phyloP scores from a whole-genome alignment of 2,797 vertebrate genomes.

The Microchirus variegatus region DNA sequence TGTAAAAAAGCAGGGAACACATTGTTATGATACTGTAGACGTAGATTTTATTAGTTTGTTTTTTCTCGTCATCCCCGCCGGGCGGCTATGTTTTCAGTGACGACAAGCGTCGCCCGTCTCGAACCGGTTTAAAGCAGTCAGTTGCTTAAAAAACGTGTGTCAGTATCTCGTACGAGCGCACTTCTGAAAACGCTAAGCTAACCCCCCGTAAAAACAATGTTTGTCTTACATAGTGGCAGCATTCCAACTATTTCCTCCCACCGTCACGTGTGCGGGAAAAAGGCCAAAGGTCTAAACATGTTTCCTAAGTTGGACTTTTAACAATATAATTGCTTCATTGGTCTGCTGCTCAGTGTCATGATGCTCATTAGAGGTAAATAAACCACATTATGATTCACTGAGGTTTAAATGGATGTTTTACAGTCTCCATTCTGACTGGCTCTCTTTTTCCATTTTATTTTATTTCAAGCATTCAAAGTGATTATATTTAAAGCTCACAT shows the following conservation, averaged over 20 bases:
- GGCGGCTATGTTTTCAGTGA: no score
- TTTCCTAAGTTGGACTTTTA: constrained; percentile 23
- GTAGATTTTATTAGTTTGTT: no score
- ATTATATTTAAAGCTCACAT: no score
- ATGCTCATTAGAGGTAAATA: constrained; percentile 46
- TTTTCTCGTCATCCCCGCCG: no score
- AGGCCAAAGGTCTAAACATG: constrained; percentile 5
- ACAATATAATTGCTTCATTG: constrained; percentile 27
- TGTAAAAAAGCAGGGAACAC: no score
- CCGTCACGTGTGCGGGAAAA: constrained; percentile 4
- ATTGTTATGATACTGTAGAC: no score
- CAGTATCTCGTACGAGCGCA: no score
- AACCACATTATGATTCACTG: constrained; percentile 7
- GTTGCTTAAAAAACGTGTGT: no score
- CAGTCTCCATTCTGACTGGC: neutral
- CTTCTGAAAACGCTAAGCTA: no score
- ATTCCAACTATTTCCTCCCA: neutral
- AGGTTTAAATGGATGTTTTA: constrained; percentile 11
- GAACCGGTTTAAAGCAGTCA: no score
- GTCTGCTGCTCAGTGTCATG: constrained; percentile 20
- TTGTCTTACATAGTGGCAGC: constrained; percentile 2
- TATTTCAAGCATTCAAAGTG: neutral
- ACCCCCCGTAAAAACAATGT: no score
- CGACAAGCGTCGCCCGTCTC: no score
- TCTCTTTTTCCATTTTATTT: neutral